Evolutionary conservation across 2,113 vertebrate genomes (phyloP).

Genomic region (Xyrauchen texanus): DNA sequence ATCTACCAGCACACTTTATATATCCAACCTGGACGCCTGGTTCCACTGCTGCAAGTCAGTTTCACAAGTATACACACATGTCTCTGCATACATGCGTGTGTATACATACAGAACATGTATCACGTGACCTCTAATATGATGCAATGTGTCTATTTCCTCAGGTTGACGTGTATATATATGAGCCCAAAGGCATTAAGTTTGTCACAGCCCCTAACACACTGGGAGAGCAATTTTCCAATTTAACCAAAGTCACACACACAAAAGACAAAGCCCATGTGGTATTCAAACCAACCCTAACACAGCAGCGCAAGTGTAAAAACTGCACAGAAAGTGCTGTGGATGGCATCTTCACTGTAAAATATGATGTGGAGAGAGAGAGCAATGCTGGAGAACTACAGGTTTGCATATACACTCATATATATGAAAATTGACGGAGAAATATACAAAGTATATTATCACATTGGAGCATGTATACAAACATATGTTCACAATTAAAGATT

Average conservation of each 20-base stretch:
- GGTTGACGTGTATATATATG: slow-evolving; percentile 90
- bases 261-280: slow-evolving; percentile 87
- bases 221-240: slow-evolving; percentile 71
- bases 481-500: background rate
- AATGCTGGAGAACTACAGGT: slow-evolving; percentile 87
- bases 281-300: slow-evolving; percentile 84
- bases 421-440: too few relatives aligned
- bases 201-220: slow-evolving; percentile 75
- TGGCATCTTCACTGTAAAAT: slow-evolving; percentile 81
- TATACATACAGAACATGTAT: background rate
- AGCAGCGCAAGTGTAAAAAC: slow-evolving; percentile 83
- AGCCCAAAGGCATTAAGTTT: slow-evolving; percentile 83
- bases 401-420: background rate
- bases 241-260: slow-evolving; percentile 73
- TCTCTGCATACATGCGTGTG: background rate
- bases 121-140: background rate
- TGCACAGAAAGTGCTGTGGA: slow-evolving; percentile 83
- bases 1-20: slow-evolving; percentile 83
- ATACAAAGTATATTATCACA: too few relatives aligned
- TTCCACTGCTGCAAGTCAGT: slow-evolving; percentile 86
- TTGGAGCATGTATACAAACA: too few relatives aligned
- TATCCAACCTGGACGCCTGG: slow-evolving; percentile 86
- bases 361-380: slow-evolving; percentile 86
- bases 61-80: background rate
- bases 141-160: slow-evolving; percentile 53